These are phyloP conservation scores for Rhyacophila evoluta DNA, from an alignment of 2,888 invertebrate genomes.

Conservation along the genomic window DNA sequence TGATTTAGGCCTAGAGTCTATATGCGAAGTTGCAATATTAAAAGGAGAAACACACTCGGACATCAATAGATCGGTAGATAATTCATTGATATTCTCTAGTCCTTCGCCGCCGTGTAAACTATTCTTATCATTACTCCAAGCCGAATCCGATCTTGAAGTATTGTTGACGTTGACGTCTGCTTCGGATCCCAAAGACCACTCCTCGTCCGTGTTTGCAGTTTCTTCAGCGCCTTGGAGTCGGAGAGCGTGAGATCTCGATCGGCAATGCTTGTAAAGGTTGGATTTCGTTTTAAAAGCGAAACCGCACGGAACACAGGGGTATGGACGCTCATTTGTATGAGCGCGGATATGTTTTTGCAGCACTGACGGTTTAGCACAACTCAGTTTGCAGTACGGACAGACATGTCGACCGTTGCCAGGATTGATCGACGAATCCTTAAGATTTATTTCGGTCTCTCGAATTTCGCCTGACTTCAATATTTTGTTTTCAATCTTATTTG, in stretches of 20 bases:
- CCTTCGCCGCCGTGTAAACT: slow-evolving; percentile 66
- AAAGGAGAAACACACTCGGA: slow-evolving; percentile 59
- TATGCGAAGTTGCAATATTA: slow-evolving; percentile 55
- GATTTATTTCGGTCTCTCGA: slow-evolving; percentile 40
- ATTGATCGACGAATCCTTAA: slow-evolving; percentile 43
- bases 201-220: slow-evolving; percentile 69
- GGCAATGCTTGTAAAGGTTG: slow-evolving; percentile 91
- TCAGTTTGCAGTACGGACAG: slow-evolving; percentile 89
- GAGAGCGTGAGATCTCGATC: slow-evolving; percentile 79
- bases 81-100: slow-evolving; percentile 63
- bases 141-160: slow-evolving; percentile 63
- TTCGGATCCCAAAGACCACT: slow-evolving; percentile 72
- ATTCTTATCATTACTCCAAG: slow-evolving; percentile 56
- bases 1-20: slow-evolving; percentile 65
- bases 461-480: slow-evolving; percentile 28
- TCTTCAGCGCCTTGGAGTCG: slow-evolving; percentile 74
- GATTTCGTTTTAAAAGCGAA: slow-evolving; percentile 95
- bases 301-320: slow-evolving; percentile 89
- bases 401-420: slow-evolving; percentile 76
- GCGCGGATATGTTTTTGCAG: slow-evolving; percentile 94
- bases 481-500: slow-evolving; percentile 39
- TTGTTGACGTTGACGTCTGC: slow-evolving; percentile 62
- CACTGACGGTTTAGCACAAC: slow-evolving; percentile 93
- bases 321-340: slow-evolving; percentile 93
- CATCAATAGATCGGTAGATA: slow-evolving; percentile 62